Conservation (phyloP, 2,888 invertebrate species). For the Hypsopygia costalis region DNA sequence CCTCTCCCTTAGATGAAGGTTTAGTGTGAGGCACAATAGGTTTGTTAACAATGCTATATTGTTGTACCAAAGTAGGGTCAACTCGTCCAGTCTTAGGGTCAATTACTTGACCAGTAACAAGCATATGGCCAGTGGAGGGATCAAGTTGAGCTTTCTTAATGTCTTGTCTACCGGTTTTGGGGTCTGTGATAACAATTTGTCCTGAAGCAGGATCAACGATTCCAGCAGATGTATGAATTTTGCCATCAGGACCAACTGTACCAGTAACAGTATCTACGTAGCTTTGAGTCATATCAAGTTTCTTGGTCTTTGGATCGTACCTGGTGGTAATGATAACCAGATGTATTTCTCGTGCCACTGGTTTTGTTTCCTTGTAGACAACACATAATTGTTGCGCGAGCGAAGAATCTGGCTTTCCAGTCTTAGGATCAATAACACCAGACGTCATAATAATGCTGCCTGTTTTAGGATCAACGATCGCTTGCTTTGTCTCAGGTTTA, state of each 20-base stretch:
- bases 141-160: conserved; percentile 80
- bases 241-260: conserved; percentile 72
- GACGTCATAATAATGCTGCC: conserved; percentile 77
- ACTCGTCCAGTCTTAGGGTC: conserved; percentile 81
- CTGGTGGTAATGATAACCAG: conserved; percentile 82
- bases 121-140: conserved; percentile 78
- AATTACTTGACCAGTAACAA: conserved; percentile 77
- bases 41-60: conserved; percentile 70
- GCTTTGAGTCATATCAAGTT: conserved; percentile 63
- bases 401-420: conserved; percentile 76
- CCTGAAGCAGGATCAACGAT: conserved; percentile 83
- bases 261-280: conserved; percentile 81
- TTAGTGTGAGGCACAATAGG: conserved; percentile 58
- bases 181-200: conserved; percentile 67
- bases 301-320: conserved; percentile 78
- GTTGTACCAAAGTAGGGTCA: conserved; percentile 79
- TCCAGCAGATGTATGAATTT: conserved; percentile 82
- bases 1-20: conserved; percentile 60
- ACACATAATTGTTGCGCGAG: conserved; percentile 80
- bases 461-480: conserved; percentile 75
- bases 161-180: conserved; percentile 73
- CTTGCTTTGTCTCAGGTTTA: conserved; percentile 79
- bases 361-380: conserved; percentile 62
- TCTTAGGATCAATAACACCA: conserved; percentile 79
- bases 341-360: conserved; percentile 73